Evolutionary conservation across 2,113 vertebrate species (phyloP), one percentile per base, ranked within the genome.

Genomic region (Nipponia nippon): DNA sequence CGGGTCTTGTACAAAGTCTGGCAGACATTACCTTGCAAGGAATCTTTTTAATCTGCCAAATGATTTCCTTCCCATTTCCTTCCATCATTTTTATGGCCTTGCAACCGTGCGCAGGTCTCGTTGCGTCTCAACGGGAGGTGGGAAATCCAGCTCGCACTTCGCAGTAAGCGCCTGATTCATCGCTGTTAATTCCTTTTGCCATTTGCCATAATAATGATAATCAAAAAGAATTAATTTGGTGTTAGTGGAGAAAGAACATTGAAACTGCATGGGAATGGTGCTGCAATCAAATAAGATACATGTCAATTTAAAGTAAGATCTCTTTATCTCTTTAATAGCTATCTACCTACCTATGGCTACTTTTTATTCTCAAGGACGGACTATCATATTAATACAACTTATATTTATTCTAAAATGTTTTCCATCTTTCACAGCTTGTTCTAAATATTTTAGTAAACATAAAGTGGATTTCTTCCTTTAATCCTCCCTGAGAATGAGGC

Each of bases 201-300:
- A 8, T 59, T 91, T 36, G 76, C 92, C 87, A 7, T 91, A 96
- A 95, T 86, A 96, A 93, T 90, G 93, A 95, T 86, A 89, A 96
- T 94, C 93, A 83, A 92, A 95, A 93, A 47, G 75, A 97, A 97
- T 97, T 97, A 96, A 96, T 97, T 95, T 16, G 26, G 55, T 53
- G 76, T 94, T 96, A 91, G 77, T 4, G n/a, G 56, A 56, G 90
- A 89, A 87, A 83, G 95, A 97, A 53, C 56, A 12, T 22, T 87
- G 91, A 52, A 77, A 87, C 62, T 95, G 91, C 89, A 19, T 7
- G 78, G 94, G 77, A 95, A 95, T 80, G 91, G 93, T 9, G 81
- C 87, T 90, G 97, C 91, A 95, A 83, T 93, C 89, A 65, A 96
- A 91, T 82, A 23, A 89, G 87, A 80, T 61, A 49, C 0, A 3